Conservation (phyloP, 2,888 invertebrate genomes). For the Lysandra bellargus region DNA sequence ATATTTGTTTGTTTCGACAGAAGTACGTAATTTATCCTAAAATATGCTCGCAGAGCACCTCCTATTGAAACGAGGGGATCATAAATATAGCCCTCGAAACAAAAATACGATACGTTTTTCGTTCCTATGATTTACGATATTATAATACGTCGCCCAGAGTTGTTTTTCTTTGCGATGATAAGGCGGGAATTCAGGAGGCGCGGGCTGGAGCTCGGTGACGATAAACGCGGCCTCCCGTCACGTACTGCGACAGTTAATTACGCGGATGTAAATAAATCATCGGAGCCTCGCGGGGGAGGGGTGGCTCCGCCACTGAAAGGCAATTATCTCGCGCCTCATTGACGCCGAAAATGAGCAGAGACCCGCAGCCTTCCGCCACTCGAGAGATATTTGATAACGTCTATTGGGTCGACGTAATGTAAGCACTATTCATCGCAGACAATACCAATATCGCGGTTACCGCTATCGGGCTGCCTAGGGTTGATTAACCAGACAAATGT, state of each 20-base stretch:
- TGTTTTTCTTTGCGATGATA: slow-evolving; percentile 17
- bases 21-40: background rate
- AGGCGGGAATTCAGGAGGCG: background rate
- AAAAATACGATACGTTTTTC: slow-evolving; percentile 8
- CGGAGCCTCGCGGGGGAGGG: slow-evolving; percentile 70
- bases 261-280: slow-evolving; percentile 80
- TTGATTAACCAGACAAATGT: background rate
- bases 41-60: background rate
- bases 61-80: background rate
- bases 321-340: slow-evolving; percentile 79
- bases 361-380: slow-evolving; percentile 53
- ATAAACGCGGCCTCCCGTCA: slow-evolving; percentile 76
- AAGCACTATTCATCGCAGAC: slow-evolving; percentile 25
- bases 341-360: slow-evolving; percentile 70
- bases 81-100: background rate
- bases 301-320: slow-evolving; percentile 73
- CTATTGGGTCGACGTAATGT: slow-evolving; percentile 40
- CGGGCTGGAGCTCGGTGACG: slow-evolving; percentile 60
- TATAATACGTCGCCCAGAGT: background rate
- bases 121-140: slow-evolving; percentile 8
- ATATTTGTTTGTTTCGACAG: background rate
- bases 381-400: slow-evolving; percentile 67
- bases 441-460: slow-evolving; percentile 12
- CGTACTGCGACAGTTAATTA: slow-evolving; percentile 80
- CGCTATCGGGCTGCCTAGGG: background rate